These are phyloP conservation scores for Brachymystax lenok DNA, from an alignment of 2,797 vertebrate species.

Conservation along the genomic window DNA sequence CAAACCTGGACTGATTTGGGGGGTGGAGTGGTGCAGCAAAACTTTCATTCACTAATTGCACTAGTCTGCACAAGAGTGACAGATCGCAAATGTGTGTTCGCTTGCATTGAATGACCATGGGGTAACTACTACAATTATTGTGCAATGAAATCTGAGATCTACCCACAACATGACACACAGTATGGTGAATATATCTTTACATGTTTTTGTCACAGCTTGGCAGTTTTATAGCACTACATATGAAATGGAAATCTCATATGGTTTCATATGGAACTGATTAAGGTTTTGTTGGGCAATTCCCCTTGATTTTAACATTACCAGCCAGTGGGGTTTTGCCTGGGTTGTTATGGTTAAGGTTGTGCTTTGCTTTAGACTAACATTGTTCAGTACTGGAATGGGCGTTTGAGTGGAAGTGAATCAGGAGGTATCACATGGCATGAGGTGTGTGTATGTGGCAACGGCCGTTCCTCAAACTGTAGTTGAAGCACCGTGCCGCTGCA, in stretches of 20 bases:
- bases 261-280: background rate
- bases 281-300: background rate
- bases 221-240: background rate
- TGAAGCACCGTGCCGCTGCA: conserved; percentile 65
- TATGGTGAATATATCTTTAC: background rate
- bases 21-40: background rate
- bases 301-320: background rate
- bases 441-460: background rate
- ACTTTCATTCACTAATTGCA: background rate
- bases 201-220: background rate
- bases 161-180: background rate
- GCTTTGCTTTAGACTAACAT: background rate
- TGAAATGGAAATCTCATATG: background rate
- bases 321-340: background rate
- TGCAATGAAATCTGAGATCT: background rate
- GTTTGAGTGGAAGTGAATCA: background rate
- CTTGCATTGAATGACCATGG: background rate
- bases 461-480: conserved; percentile 66
- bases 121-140: background rate
- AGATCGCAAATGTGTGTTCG: background rate
- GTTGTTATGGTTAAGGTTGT: background rate
- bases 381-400: background rate
- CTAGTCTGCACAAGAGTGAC: background rate
- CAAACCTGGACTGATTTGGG: background rate
- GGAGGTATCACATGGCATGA: background rate